Evolutionary conservation across 1,140 invertebrate genomes (phyloP).

Genomic region (Calephelis virginiensis): DNA sequence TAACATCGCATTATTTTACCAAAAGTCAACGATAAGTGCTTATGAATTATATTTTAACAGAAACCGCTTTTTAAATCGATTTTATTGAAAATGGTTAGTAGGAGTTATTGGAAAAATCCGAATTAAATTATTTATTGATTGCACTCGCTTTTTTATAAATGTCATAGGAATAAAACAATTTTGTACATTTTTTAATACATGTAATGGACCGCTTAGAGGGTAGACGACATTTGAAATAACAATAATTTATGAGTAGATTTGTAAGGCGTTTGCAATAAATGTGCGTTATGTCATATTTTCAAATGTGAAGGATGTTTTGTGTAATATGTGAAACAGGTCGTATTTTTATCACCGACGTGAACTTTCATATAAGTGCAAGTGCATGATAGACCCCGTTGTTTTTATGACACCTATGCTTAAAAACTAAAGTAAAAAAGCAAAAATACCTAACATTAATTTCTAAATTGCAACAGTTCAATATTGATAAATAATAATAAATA

Average conservation of each 20-base stretch:
- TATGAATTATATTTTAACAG: slow-evolving; percentile 1
- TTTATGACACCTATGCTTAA: no score
- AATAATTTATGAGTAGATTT: slow-evolving; percentile 17
- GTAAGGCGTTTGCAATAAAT: slow-evolving; percentile 20
- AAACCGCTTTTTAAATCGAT: neutral
- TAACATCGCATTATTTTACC: neutral
- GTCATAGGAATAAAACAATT: slow-evolving; percentile 8
- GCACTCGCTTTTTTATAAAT: slow-evolving; percentile 17
- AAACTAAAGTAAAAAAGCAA: no score
- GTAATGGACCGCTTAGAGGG: slow-evolving; percentile 2
- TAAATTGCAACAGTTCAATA: neutral
- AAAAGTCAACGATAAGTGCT: slow-evolving; percentile 8
- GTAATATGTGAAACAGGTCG: neutral
- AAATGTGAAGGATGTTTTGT: slow-evolving; percentile 6
- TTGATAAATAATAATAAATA: no score
- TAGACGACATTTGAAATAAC: neutral
- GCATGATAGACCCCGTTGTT: no score
- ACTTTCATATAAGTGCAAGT: neutral
- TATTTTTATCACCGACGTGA: neutral
- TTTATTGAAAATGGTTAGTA: neutral
- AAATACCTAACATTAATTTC: neutral
- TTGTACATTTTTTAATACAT: slow-evolving; percentile 20
- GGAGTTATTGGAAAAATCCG: neutral
- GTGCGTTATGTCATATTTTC: slow-evolving; percentile 19
- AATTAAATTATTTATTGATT: slow-evolving; percentile 23